Percentiles rank a stretch among this genome's conserved stretches.
Evolutionary conservation across 2,113 vertebrate genomes (phyloP).

Genomic region (Myiagra hebetior): DNA sequence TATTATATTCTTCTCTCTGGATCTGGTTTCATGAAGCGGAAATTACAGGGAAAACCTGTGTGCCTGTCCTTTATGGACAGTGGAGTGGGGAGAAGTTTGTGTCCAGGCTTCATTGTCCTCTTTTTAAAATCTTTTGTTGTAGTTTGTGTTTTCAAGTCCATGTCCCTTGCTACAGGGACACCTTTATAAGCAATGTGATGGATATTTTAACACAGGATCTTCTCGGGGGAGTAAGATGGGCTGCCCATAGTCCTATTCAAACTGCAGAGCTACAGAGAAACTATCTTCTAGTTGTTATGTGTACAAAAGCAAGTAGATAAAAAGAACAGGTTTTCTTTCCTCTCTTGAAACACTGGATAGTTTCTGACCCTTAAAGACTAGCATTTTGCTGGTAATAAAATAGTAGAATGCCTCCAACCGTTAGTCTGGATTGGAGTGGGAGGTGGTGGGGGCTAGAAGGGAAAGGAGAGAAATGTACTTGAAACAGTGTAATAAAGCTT

Average conservation of each 20-base stretch:
- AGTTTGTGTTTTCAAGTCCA: neutral
- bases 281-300: neutral
- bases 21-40: conserved; percentile 14
- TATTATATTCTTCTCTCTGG: conserved; percentile 2
- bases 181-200: neutral
- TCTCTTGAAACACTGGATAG: conserved; percentile 1
- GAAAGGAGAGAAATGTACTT: conserved; percentile 55
- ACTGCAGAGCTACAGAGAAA: neutral
- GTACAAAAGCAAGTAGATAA: conserved; percentile 12
- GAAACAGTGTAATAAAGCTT: conserved; percentile 68
- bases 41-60: conserved; percentile 22
- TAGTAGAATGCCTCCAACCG: conserved; percentile 20
- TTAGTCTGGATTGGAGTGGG: conserved; percentile 21
- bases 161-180: neutral
- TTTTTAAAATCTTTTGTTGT: neutral
- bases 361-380: conserved; percentile 60
- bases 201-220: neutral
- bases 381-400: conserved; percentile 54
- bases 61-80: conserved; percentile 25
- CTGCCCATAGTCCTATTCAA: neutral
- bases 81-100: neutral
- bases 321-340: conserved; percentile 26
- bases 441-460: conserved; percentile 1
- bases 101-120: neutral
- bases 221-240: neutral